Percentiles rank a stretch among this genome's conserved stretches.
Conservation (phyloP, 2,888 invertebrate genomes). For the Drosophila nr. fundita region DNA sequence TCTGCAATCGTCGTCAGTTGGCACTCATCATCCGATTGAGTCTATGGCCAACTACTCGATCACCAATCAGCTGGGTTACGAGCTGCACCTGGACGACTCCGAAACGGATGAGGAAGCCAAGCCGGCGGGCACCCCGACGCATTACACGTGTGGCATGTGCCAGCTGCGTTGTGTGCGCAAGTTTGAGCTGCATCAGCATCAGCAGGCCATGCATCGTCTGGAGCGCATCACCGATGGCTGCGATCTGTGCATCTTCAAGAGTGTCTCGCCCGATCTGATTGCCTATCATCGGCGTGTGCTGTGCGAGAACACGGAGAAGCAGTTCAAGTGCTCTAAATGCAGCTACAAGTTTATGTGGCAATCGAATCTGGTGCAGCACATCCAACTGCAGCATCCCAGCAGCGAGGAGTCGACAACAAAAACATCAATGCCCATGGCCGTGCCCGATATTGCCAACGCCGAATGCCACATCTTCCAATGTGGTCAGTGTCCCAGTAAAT, state of each 20-base stretch:
- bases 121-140: conserved; percentile 27
- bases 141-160: conserved; percentile 81
- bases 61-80: conserved; percentile 82
- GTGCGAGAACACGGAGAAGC: conserved; percentile 80
- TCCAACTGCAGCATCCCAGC: conserved; percentile 62
- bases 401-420: background rate
- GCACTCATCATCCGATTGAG: conserved; percentile 53
- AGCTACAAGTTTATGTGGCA: conserved; percentile 83
- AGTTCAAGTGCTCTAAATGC: conserved; percentile 78
- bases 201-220: conserved; percentile 82
- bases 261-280: conserved; percentile 86
- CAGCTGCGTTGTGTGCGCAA: conserved; percentile 78
- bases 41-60: conserved; percentile 82
- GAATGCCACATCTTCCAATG: conserved; percentile 77
- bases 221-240: conserved; percentile 86
- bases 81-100: conserved; percentile 83
- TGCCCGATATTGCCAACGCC: background rate
- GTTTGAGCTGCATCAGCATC: conserved; percentile 82
- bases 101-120: conserved; percentile 83
- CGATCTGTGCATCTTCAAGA: conserved; percentile 86
- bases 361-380: conserved; percentile 80
- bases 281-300: conserved; percentile 86
- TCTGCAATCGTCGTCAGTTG: conserved; percentile 43
- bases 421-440: background rate
- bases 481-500: conserved; percentile 79